phyloP scores from a whole-genome alignment of 2,797 vertebrate species.

The Sarcoramphus papa region DNA sequence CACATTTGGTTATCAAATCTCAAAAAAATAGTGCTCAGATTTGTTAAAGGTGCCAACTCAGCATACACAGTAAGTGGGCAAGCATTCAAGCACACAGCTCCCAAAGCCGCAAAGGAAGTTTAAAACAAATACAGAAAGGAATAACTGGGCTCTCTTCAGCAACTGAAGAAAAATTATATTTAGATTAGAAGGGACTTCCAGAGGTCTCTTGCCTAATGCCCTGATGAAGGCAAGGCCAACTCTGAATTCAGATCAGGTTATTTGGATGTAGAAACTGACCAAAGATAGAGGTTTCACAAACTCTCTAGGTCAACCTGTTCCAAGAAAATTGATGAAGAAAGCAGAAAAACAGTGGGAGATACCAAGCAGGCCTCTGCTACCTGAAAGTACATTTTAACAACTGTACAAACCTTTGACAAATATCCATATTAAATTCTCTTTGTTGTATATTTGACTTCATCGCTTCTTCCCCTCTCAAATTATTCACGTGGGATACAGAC shows the following conservation, averaged over 20 bases:
- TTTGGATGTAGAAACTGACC: background rate
- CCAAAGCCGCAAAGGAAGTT: background rate
- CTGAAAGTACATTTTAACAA: background rate
- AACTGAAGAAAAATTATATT: background rate
- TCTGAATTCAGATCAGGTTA: background rate
- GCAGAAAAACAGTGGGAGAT: background rate
- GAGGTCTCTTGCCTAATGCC: background rate
- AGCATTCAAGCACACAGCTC: background rate
- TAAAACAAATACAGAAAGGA: background rate
- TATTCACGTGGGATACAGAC: background rate
- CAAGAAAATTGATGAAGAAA: background rate
- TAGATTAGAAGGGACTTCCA: background rate
- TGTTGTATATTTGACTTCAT: background rate
- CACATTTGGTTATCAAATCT: background rate
- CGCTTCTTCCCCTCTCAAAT: background rate
- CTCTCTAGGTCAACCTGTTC: background rate
- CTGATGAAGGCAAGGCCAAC: background rate
- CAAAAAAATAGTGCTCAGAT: background rate
- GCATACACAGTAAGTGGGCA: background rate
- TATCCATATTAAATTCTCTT: background rate
- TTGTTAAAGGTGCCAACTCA: background rate
- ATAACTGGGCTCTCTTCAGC: background rate
- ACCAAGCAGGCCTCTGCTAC: background rate
- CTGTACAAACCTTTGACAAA: background rate
- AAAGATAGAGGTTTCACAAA: background rate